Percentiles rank a stretch among this genome's conserved stretches.
Evolutionary conservation across 2,797 vertebrate genomes (phyloP).

Genomic region (Lepus townsendii): DNA sequence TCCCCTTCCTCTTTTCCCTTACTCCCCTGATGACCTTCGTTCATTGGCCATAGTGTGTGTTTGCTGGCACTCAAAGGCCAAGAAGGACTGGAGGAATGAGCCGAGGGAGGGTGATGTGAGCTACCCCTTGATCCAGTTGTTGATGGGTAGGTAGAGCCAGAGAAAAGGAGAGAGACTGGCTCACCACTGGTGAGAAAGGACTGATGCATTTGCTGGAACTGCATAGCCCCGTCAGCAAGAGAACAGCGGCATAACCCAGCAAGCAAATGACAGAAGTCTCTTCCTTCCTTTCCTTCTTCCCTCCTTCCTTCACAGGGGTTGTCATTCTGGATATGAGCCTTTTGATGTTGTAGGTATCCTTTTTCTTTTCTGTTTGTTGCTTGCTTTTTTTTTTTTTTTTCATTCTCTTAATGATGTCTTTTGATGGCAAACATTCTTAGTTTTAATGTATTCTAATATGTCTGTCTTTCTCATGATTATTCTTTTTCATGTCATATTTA

Average conservation of each 20-base stretch:
- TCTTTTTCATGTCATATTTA: not conserved
- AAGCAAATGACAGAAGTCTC: not conserved
- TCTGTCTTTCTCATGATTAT: not conserved
- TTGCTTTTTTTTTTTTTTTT: not conserved
- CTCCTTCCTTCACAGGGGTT: not conserved
- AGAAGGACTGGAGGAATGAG: not conserved
- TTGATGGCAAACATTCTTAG: conserved; percentile 12
- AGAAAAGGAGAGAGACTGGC: not conserved
- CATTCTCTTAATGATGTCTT: not conserved
- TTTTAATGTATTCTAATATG: conserved; percentile 32
- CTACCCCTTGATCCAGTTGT: not conserved
- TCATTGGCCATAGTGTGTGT: not conserved
- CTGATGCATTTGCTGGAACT: not conserved
- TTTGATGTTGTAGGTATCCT: not conserved
- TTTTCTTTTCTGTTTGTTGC: not conserved
- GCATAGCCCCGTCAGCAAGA: not conserved
- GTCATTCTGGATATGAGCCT: not conserved
- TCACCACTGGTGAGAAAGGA: not conserved
- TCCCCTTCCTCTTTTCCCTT: not conserved
- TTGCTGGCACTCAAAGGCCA: not conserved
- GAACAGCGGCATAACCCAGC: not conserved
- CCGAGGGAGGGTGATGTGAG: not conserved
- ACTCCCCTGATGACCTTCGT: not conserved
- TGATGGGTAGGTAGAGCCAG: not conserved
- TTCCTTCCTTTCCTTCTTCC: no score